Evolutionary conservation across 1,140 invertebrate species (phyloP).

Genomic region (Drosophila bipectinata): DNA sequence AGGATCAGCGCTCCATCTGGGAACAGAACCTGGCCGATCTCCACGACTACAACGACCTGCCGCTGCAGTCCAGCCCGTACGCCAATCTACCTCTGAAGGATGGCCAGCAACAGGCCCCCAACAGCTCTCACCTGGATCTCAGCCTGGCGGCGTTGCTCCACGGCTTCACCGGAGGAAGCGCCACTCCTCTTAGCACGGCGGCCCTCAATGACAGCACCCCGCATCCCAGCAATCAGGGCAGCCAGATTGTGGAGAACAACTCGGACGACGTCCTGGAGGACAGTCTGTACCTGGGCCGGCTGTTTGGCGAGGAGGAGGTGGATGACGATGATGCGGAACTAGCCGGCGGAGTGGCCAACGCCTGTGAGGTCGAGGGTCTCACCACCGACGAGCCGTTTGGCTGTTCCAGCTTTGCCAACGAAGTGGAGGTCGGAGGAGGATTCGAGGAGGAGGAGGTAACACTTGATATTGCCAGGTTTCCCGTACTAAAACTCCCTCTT

Average conservation of each 20-base stretch:
- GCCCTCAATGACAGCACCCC: conserved; percentile 78
- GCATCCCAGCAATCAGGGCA: conserved; percentile 60
- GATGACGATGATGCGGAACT: conserved; percentile 46
- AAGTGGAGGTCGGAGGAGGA: conserved; percentile 54
- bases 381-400: conserved; percentile 57
- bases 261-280: conserved; percentile 41
- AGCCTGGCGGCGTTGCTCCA: conserved; percentile 63
- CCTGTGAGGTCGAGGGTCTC: conserved; percentile 66
- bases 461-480: not conserved
- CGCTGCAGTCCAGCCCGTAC: conserved; percentile 65
- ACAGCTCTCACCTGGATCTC: conserved; percentile 64
- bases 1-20: conserved; percentile 76
- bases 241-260: conserved; percentile 51
- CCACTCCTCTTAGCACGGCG: conserved; percentile 17
- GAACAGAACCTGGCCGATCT: conserved; percentile 83
- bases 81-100: conserved; percentile 78
- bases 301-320: conserved; percentile 40
- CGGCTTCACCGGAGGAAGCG: conserved; percentile 50
- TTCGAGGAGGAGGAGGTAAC: conserved; percentile 62
- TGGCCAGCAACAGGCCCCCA: conserved; percentile 66
- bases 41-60: conserved; percentile 75
- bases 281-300: conserved; percentile 31
- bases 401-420: conserved; percentile 50
- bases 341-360: conserved; percentile 42
- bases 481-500: too few species aligned